Evolutionary conservation across 2,797 vertebrate genomes (phyloP).

Genomic region (Sebastes trivittatus): DNA sequence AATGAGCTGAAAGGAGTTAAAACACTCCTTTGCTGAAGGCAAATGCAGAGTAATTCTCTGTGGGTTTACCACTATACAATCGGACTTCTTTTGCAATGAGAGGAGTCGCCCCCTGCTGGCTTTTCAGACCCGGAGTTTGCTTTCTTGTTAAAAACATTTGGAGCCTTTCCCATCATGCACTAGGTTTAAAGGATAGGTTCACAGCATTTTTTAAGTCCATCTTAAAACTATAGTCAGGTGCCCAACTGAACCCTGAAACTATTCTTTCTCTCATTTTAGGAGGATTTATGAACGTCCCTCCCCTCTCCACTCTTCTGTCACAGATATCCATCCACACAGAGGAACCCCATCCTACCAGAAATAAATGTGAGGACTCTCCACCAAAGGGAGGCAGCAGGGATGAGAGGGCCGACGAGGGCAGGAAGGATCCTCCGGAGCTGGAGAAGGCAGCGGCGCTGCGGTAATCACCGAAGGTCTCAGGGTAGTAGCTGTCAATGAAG

Average conservation of each 20-base stretch:
- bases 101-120: not conserved
- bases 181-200: not conserved
- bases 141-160: too few species aligned
- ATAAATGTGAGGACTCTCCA: constrained; percentile 84
- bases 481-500: constrained; percentile 88
- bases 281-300: too few species aligned
- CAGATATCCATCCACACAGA: not conserved
- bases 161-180: not conserved
- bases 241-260: not conserved
- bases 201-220: not conserved
- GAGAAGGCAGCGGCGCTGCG: constrained; percentile 79
- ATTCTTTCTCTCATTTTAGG: too few species aligned
- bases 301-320: too few species aligned
- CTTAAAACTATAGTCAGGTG: not conserved
- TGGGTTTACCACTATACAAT: too few species aligned
- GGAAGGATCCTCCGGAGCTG: constrained; percentile 81
- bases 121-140: too few species aligned
- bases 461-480: constrained; percentile 86
- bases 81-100: not conserved
- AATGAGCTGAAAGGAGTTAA: too few species aligned
- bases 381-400: constrained; percentile 87
- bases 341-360: constrained; percentile 80
- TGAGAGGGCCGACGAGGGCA: constrained; percentile 82
- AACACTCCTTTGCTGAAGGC: too few species aligned
- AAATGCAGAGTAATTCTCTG: too few species aligned